Percentiles rank a stretch among this genome's conserved stretches.
These are phyloP conservation scores for Chironomus striatipennis DNA, from an alignment of 1,140 invertebrate genomes.

Conservation along the genomic window DNA sequence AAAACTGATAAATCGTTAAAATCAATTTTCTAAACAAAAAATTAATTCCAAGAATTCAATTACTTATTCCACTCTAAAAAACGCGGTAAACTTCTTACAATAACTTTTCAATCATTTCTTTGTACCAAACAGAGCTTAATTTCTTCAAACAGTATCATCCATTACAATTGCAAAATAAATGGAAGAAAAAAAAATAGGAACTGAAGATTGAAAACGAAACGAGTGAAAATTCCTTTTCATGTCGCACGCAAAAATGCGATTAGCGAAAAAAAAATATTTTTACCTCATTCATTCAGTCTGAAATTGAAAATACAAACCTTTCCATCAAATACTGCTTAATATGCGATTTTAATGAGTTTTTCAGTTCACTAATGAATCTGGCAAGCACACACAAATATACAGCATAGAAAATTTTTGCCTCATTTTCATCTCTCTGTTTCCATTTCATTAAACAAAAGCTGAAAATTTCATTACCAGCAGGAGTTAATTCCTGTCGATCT, in stretches of 20 bases:
- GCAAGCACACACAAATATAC: background rate
- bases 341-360: slow-evolving; percentile 14
- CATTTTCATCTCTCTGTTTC: background rate
- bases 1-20: too few species aligned
- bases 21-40: too few species aligned
- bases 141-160: background rate
- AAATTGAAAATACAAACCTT: background rate
- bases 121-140: background rate
- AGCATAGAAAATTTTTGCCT: background rate
- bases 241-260: background rate
- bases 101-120: background rate
- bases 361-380: background rate
- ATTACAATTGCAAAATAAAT: too few species aligned
- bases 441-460: slow-evolving; percentile 9
- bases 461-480: slow-evolving; percentile 10
- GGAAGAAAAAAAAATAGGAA: too few species aligned
- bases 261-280: slow-evolving; percentile 14
- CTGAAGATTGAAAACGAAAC: too few species aligned
- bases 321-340: slow-evolving; percentile 7
- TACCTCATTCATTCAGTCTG: background rate
- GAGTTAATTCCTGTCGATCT: background rate
- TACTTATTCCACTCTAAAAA: too few species aligned
- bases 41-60: too few species aligned
- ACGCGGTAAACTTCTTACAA: too few species aligned
- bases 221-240: background rate